These are phyloP conservation scores for Streptopelia turtur DNA, from an alignment of 2,797 vertebrate species.

Conservation along the genomic window DNA sequence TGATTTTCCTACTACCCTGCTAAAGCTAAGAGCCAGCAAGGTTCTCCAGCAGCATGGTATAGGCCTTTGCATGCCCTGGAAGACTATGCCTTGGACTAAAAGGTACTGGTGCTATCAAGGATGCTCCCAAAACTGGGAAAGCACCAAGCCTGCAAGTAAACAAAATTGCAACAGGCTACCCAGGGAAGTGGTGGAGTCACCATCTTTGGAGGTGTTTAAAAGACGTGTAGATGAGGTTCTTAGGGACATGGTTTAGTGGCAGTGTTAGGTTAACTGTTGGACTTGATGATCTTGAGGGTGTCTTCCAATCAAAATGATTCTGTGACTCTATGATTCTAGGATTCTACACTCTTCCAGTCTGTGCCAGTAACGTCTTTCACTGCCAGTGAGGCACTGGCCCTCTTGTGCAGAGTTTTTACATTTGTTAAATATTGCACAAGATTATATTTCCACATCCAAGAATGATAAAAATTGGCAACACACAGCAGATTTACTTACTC, in stretches of 20 bases:
- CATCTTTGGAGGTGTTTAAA: too few relatives aligned
- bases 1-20: not conserved
- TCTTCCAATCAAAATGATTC: too few relatives aligned
- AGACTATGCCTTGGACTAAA: not conserved
- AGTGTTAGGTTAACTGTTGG: too few relatives aligned
- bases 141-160: not conserved
- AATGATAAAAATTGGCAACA: constrained; percentile 40
- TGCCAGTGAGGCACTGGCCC: not conserved
- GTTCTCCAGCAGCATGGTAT: not conserved
- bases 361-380: not conserved
- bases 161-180: too few relatives aligned
- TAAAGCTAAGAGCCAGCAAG: not conserved
- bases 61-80: not conserved
- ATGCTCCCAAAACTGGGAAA: not conserved
- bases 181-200: too few relatives aligned
- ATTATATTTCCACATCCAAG: constrained; percentile 34
- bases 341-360: not conserved
- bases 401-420: constrained; percentile 1
- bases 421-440: constrained; percentile 47
- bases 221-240: too few relatives aligned
- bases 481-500: constrained; percentile 47
- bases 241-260: too few relatives aligned
- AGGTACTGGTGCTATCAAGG: not conserved
- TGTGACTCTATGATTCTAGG: too few relatives aligned
- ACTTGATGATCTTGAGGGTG: too few relatives aligned